Base-by-base conservation (phyloP, 1,140 invertebrate genomes). In the Zeugodacus cucurbitae region DNA sequence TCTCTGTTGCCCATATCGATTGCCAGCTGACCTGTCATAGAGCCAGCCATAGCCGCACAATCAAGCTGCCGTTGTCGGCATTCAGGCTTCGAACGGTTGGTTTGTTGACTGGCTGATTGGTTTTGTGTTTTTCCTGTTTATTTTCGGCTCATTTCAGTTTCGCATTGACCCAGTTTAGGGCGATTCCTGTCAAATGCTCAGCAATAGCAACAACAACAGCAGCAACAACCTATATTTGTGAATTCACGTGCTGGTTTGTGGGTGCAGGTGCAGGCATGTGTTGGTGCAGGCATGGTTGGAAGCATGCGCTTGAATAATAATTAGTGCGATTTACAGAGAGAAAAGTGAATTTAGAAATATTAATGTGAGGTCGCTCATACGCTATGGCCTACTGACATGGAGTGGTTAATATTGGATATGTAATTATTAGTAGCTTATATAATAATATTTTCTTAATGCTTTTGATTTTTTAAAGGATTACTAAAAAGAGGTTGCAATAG, bases 101-200 rank as follows among this genome's bases (percentile, higher is more conserved):
- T 82, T 82, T 48, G 74, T 82, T 82, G 74, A 37, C 34, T 74
- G n/a, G 20, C 41, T 48, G 67, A 74, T 82, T 82, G 41, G 22
- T 29, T 82, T 26, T 70, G 26, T 32, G 26, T 29, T 34, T 3
- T 29, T 82, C 41, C 41, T 48, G 22, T 48, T 82, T 82, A 82
- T 48, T 82, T 82, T 82, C 74, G 74, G 74, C 74, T 82, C 74
- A 82, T 48, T 82, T 11, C 41, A 82, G 34, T 82, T 48, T 82
- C 41, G 29, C 74, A 82, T 82, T 82, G 74, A 82, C 74, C 74
- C n/a, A 82, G 41, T 48, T 48, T 82, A 26, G 22, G 37, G 34
- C 11, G 41, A 22, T 82, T 74, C 14, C 34, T 74, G 67, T 41
- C 67, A 37, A 37, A 17, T 32, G 34, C 32, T 74, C 14, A 17